Conservation (phyloP, 2,113 vertebrate genomes). For the Pagrus major region DNA sequence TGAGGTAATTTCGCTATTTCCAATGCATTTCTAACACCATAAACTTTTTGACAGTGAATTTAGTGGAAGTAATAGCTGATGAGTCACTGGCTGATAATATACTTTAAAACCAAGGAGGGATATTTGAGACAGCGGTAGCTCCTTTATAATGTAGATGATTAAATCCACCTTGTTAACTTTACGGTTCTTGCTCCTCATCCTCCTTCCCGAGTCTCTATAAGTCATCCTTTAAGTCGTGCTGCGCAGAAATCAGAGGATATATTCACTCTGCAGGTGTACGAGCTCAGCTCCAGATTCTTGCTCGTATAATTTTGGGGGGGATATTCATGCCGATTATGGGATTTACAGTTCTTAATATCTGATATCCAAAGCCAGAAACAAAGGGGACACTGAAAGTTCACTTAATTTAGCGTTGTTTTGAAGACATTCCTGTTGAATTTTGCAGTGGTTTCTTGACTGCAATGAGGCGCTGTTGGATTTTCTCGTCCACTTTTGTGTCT, state of each 20-base stretch:
- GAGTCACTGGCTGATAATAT: conserved; percentile 34
- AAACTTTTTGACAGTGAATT: neutral
- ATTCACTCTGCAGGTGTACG: conserved; percentile 7
- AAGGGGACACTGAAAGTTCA: too few relatives aligned
- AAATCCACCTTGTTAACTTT: conserved; percentile 54
- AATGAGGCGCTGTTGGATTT: neutral
- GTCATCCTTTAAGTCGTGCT: conserved; percentile 17
- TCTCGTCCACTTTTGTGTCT: neutral
- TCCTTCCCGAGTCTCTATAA: neutral
- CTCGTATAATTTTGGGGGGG: neutral
- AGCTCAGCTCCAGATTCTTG: neutral
- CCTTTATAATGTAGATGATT: conserved; percentile 34
- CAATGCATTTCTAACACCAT: neutral
- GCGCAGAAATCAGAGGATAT: neutral
- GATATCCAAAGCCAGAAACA: neutral
- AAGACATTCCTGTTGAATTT: neutral
- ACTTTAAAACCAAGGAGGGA: conserved; percentile 23
- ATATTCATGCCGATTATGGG: neutral
- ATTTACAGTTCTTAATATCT: neutral
- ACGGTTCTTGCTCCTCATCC: conserved; percentile 20
- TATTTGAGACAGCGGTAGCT: conserved; percentile 29
- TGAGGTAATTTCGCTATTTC: conserved; percentile 18
- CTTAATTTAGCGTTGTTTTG: neutral
- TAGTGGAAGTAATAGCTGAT: conserved; percentile 9
- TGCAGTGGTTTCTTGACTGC: neutral